Percentiles rank a stretch among this genome's conserved stretches.
phyloP scores from a whole-genome alignment of 1,140 invertebrate species.

The Anoplolepis gracilipes region DNA sequence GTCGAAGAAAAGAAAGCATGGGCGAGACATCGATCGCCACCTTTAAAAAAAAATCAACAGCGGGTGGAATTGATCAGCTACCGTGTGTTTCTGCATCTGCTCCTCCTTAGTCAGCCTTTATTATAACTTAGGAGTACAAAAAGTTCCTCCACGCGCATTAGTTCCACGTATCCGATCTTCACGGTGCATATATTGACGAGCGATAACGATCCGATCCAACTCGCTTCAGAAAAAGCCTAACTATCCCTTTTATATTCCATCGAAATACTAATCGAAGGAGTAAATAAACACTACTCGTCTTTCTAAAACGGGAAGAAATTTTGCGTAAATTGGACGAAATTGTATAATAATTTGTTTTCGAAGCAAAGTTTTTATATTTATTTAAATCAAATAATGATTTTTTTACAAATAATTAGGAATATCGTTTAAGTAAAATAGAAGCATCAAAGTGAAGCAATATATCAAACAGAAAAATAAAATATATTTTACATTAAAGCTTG shows the following conservation, averaged over 20 bases:
- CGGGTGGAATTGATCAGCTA: constrained; percentile 69
- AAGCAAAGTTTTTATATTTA: background rate
- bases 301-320: background rate
- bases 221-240: constrained; percentile 47
- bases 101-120: constrained; percentile 66
- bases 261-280: background rate
- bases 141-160: constrained; percentile 67
- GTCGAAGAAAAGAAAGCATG: constrained; percentile 24
- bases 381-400: background rate
- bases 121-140: constrained; percentile 65
- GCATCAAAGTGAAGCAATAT: background rate
- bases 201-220: constrained; percentile 58
- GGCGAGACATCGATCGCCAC: constrained; percentile 55
- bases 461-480: background rate
- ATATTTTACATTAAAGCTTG: background rate
- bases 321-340: background rate
- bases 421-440: background rate
- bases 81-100: constrained; percentile 69
- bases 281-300: constrained; percentile 3
- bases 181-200: constrained; percentile 53
- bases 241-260: constrained; percentile 42
- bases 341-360: background rate
- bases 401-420: background rate
- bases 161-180: constrained; percentile 62
- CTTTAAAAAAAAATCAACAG: constrained; percentile 66